Percentiles rank a stretch among this genome's conserved stretches.
These are phyloP conservation scores for Nomada fabriciana DNA, from an alignment of 2,888 invertebrate species.

Conservation along the genomic window DNA sequence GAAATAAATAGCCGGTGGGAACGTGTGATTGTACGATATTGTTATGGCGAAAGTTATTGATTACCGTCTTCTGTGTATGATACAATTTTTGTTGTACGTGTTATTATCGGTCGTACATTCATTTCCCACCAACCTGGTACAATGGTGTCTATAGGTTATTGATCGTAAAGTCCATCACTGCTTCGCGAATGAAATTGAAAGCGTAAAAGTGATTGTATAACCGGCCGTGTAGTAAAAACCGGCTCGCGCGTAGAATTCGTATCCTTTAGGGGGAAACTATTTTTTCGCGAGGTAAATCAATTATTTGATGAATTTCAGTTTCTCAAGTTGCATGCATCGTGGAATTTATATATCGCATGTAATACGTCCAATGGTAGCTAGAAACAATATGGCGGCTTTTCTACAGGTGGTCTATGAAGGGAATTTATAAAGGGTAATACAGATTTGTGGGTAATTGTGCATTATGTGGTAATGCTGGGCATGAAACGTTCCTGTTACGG, in stretches of 20 bases:
- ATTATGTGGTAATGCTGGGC: conserved; percentile 34
- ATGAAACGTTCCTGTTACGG: conserved; percentile 3
- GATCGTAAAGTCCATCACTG: too few species aligned
- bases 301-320: not conserved
- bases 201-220: not conserved
- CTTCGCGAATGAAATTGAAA: not conserved
- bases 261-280: not conserved
- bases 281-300: too few species aligned
- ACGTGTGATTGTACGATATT: too few species aligned
- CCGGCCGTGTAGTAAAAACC: not conserved
- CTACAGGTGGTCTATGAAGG: conserved; percentile 1
- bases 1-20: too few species aligned
- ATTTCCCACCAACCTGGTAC: too few species aligned
- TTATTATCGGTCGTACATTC: too few species aligned
- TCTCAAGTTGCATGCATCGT: too few species aligned
- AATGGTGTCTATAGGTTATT: not conserved
- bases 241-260: not conserved
- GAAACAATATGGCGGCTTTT: conserved; percentile 1
- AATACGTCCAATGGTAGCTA: not conserved
- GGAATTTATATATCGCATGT: not conserved
- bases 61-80: too few species aligned
- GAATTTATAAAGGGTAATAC: conserved; percentile 19
- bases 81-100: too few species aligned
- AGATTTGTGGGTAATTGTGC: conserved; percentile 30
- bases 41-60: too few species aligned